Evolutionary conservation across 2,797 vertebrate genomes (phyloP).

Genomic region (Bradypodion ventrale): DNA sequence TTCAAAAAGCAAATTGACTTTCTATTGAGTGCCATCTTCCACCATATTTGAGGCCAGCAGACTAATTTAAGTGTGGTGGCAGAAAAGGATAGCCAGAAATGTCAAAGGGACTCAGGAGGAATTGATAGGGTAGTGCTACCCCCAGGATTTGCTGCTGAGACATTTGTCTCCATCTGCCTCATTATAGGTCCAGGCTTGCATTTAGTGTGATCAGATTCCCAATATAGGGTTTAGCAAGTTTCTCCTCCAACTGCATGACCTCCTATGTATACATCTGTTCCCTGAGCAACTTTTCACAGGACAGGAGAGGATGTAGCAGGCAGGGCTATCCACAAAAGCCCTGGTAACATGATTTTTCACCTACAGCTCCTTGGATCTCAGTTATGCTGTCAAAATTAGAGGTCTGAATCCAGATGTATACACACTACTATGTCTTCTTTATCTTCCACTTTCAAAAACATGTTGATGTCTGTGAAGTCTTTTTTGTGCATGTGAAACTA

Average conservation of each 20-base stretch:
- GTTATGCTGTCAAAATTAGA: background rate
- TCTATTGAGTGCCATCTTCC: too few relatives aligned
- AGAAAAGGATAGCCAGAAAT: background rate
- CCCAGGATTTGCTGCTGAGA: too few relatives aligned
- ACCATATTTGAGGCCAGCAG: too few relatives aligned
- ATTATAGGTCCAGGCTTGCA: too few relatives aligned
- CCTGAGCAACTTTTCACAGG: background rate
- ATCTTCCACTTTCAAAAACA: constrained; percentile 34
- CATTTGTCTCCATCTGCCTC: too few relatives aligned
- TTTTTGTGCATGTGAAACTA: constrained; percentile 9
- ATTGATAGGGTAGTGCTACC: too few relatives aligned
- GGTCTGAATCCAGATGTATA: background rate
- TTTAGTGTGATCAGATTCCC: too few relatives aligned
- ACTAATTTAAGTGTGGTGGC: background rate
- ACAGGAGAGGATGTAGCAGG: background rate
- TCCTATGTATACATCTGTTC: background rate
- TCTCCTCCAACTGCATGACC: background rate
- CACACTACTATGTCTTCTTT: constrained; percentile 39
- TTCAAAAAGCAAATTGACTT: too few relatives aligned
- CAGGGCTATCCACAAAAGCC: background rate
- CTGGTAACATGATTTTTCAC: too few relatives aligned
- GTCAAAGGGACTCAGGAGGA: too few relatives aligned
- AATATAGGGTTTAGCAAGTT: background rate
- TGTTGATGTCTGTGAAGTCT: constrained; percentile 25
- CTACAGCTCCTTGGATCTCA: background rate